Base-by-base conservation (phyloP, 2,888 invertebrate species). In the Scotopteryx bipunctaria region DNA sequence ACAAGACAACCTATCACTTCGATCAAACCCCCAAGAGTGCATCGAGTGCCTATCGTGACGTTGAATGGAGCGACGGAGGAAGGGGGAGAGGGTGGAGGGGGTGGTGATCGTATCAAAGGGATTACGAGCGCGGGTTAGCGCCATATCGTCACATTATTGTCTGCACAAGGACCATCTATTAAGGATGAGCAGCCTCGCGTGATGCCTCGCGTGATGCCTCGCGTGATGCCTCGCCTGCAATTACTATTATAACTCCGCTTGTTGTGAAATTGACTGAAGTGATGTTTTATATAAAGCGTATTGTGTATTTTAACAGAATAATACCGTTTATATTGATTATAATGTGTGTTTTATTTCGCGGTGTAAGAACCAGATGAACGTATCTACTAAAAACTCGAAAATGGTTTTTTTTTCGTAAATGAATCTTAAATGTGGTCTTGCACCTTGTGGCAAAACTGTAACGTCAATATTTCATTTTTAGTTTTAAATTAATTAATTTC, bases 41-140 rank as follows among this genome's bases (percentile, higher is more conserved):
- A 50, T 52, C 48, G 49, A 58, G 55, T 36, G 52, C 51, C 49
- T 46, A 48, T 63, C 57, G 48, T 63, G 55, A 46, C 54, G 40
- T 21, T 46, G 49, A 57, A 57, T 55, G 48, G 37, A 21, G 21
- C 37, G 14, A 9, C 16, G 11, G 23, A 27, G 47, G 29, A 27
- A 49, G 13, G 38, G 37, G 40, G 36, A 32, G 17, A n/a, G 41
- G 33, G 6, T 1, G 16, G 42, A 19, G 19, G 16, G 32, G 36
- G 31, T 29, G 49, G 48, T 46, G 46, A 48, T 47, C 43, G 51
- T 37, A 55, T 59, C 55, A 55, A 46, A 51, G 38, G 57, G 55
- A 49, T 61, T 42, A 55, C 51, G 45, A 41, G 56, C 50, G 36
- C 46, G 45, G 36, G 44, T 41, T 48, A 37, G n/a, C 46, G 40